Percentiles rank a stretch among this genome's conserved stretches.
Evolutionary conservation across 2,888 invertebrate genomes (phyloP).

Genomic region (Luperina nickerlii): DNA sequence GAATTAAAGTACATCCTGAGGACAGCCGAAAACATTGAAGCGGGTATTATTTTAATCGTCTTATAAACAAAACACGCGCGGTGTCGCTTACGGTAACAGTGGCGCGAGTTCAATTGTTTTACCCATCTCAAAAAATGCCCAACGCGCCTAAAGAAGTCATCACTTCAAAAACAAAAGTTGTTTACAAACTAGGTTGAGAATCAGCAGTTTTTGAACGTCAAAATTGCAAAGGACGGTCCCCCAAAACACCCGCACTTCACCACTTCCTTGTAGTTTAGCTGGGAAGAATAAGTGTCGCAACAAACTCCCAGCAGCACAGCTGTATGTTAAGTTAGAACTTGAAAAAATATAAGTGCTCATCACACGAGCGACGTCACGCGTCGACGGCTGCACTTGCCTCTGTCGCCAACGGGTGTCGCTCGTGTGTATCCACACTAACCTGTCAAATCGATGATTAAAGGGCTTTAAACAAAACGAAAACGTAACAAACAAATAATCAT

Average conservation of each 20-base stretch:
- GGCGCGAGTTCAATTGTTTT: too few relatives aligned
- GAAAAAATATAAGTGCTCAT: neutral
- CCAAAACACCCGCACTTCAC: neutral
- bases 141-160: too few relatives aligned
- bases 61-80: too few relatives aligned
- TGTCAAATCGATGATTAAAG: neutral
- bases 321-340: neutral
- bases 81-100: too few relatives aligned
- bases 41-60: too few relatives aligned
- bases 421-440: neutral
- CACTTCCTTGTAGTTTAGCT: neutral
- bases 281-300: neutral
- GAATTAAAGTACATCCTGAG: too few relatives aligned
- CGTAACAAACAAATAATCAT: constrained; percentile 9
- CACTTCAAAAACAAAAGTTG: neutral
- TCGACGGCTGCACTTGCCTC: too few relatives aligned
- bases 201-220: neutral
- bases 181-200: neutral
- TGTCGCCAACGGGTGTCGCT: too few relatives aligned
- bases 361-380: too few relatives aligned
- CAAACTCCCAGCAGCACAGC: neutral
- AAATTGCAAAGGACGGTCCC: neutral
- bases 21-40: too few relatives aligned
- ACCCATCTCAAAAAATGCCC: too few relatives aligned
- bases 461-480: constrained; percentile 10